Percentiles rank a stretch among this genome's conserved stretches.
Conservation (phyloP, 1,140 invertebrate species). For the Brachionus angularis region DNA sequence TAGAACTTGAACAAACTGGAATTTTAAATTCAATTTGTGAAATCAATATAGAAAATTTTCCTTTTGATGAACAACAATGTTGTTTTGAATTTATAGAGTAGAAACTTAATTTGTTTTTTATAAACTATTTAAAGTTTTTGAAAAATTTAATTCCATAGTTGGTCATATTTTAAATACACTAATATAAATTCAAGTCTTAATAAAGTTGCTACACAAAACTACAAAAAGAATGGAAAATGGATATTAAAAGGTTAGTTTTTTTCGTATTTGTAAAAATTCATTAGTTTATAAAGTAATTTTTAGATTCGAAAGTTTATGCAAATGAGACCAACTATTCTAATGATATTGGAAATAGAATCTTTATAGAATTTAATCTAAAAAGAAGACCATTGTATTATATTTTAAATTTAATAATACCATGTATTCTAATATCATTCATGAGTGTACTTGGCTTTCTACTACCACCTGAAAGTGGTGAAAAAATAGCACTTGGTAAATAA, state of each 20-base stretch:
- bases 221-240: constrained; percentile 56
- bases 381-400: constrained; percentile 97
- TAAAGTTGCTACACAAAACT: constrained; percentile 49
- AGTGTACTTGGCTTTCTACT: constrained; percentile 94
- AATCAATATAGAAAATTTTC: constrained; percentile 99
- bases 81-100: constrained; percentile 69
- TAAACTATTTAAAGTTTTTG: background rate
- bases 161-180: constrained; percentile 2
- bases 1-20: constrained; percentile 91
- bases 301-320: constrained; percentile 72
- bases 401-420: constrained; percentile 89
- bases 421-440: constrained; percentile 97
- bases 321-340: too few species aligned
- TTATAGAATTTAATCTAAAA: constrained; percentile 91
- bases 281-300: constrained; percentile 59
- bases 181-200: constrained; percentile 32
- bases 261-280: constrained; percentile 50
- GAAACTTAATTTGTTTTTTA: background rate
- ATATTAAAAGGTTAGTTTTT: constrained; percentile 47
- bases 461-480: constrained; percentile 98
- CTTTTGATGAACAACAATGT: constrained; percentile 92
- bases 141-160: constrained; percentile 49
- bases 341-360: too few species aligned
- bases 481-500: constrained; percentile 70
- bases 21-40: constrained; percentile 99